Base-by-base conservation (phyloP, 2,888 invertebrate species). In the Abrostola triplasia region DNA sequence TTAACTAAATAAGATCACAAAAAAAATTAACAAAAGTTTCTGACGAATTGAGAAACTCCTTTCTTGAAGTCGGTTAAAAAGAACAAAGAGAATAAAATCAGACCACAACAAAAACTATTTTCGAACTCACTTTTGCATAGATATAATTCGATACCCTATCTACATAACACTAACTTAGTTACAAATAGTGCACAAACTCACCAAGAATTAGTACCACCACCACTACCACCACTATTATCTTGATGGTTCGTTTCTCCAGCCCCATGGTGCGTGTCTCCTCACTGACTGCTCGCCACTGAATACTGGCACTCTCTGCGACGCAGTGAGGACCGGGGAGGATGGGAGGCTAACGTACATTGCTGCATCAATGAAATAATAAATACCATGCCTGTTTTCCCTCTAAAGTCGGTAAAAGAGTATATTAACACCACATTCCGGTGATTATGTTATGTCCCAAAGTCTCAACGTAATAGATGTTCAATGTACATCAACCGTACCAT, bases 191-290 rank as follows among this genome's bases (percentile, higher is more conserved):
- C 55, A 48, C 59, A 53, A 57, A 81, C 94, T 92, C 69, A 94
- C 94, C 92, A 5, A 94, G 78, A 12, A 92, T 78, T 7, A 93
- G 79, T 2, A 94, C 68, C 0, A 84, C 80, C n/a, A 90, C 87
- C 13, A 85, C 65, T 2, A 92, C 89, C 12, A 90, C 88, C 57
- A 87, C 81, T 41, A 93, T 89, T 44, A 93, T 93, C 76, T 93
- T 93, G 64, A 93, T 80, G 4, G 93, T 93, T 4, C 89, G 80
- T 59, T 92, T 93, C 64, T 94, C 93, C 54, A 92, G 78, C 5
- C 91, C 93, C 93, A 93, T 94, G 70, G 57, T 58, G 5, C 81
- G 79, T 68, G 72, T 58, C 62, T 54, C 58, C 75, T 11, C 64
- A 38, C 37, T 36, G 64, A 59, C 58, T 48, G 40, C 59, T 68